These are phyloP conservation scores for Aphelinus certus DNA, from an alignment of 1,140 invertebrate genomes.

Conservation along the genomic window DNA sequence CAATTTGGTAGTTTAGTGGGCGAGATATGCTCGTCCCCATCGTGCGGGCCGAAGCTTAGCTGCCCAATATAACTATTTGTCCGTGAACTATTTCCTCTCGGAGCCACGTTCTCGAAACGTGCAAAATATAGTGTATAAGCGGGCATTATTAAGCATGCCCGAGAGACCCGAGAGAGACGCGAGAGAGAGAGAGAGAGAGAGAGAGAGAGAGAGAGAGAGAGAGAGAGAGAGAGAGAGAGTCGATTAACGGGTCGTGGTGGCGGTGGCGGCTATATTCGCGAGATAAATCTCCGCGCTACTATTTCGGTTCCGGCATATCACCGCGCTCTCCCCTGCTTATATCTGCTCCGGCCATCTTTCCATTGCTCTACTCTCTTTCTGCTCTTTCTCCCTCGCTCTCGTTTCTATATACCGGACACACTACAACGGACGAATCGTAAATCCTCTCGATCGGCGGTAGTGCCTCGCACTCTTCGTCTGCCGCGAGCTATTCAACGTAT, in stretches of 20 bases:
- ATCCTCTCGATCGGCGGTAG: conserved; percentile 20
- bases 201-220: background rate
- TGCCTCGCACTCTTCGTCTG: background rate
- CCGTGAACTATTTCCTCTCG: too few relatives aligned
- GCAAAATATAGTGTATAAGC: conserved; percentile 31
- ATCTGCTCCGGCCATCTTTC: conserved; percentile 20
- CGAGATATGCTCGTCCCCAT: too few relatives aligned
- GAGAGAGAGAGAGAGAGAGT: background rate
- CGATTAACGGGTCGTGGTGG: conserved; percentile 51
- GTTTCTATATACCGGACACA: background rate
- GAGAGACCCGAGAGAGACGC: too few relatives aligned
- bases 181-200: too few relatives aligned
- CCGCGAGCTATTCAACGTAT: too few relatives aligned
- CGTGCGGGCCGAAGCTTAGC: too few relatives aligned
- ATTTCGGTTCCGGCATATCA: conserved; percentile 50
- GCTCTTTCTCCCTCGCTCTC: background rate
- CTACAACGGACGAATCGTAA: conserved; percentile 23
- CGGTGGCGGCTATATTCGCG: conserved; percentile 40
- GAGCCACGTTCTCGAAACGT: too few relatives aligned
- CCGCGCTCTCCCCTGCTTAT: conserved; percentile 1
- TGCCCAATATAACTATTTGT: too few relatives aligned
- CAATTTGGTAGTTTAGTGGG: too few relatives aligned
- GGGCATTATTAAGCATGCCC: conserved; percentile 39
- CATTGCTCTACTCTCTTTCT: background rate
- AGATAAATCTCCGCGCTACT: conserved; percentile 53